Percentiles rank a stretch among this genome's conserved stretches.
phyloP scores from a whole-genome alignment of 2,888 invertebrate species.

The Hyalella azteca region DNA sequence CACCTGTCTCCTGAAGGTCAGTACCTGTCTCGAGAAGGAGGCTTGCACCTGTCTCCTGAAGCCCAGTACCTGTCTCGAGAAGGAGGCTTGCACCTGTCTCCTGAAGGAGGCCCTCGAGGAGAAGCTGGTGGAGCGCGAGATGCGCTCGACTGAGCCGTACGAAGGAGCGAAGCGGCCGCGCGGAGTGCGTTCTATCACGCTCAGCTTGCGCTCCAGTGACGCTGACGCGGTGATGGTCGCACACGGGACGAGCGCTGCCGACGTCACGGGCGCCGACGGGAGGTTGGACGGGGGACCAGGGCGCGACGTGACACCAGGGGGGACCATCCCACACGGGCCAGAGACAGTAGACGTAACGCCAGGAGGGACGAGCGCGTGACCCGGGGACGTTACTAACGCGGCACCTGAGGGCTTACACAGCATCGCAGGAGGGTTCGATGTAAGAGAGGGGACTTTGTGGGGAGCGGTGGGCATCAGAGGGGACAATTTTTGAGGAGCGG shows the following conservation, averaged over 20 bases:
- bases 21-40: too few species aligned
- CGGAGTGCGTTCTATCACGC: slow-evolving; percentile 39
- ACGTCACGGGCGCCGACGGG: background rate
- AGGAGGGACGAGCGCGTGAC: background rate
- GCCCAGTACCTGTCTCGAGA: too few species aligned
- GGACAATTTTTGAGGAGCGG: background rate
- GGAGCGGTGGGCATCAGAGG: slow-evolving; percentile 18
- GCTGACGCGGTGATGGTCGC: background rate
- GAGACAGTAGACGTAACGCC: slow-evolving; percentile 7
- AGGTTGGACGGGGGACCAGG: background rate
- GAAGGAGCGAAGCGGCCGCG: slow-evolving; percentile 48
- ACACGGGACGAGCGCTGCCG: too few species aligned
- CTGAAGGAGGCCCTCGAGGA: slow-evolving; percentile 38
- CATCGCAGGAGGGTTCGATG: slow-evolving; percentile 2
- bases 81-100: slow-evolving; percentile 10
- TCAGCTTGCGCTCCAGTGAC: slow-evolving; percentile 36
- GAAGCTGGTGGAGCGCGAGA: slow-evolving; percentile 47
- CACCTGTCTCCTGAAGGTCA: background rate
- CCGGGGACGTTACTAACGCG: slow-evolving; percentile 12
- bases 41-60: slow-evolving; percentile 36
- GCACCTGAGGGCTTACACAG: background rate
- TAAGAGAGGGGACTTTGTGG: background rate
- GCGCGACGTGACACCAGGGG: background rate
- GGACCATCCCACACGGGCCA: background rate
- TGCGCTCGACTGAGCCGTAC: slow-evolving; percentile 39